Conservation (phyloP, 2,888 invertebrate species). For the Malthinus seriepunctatus region DNA sequence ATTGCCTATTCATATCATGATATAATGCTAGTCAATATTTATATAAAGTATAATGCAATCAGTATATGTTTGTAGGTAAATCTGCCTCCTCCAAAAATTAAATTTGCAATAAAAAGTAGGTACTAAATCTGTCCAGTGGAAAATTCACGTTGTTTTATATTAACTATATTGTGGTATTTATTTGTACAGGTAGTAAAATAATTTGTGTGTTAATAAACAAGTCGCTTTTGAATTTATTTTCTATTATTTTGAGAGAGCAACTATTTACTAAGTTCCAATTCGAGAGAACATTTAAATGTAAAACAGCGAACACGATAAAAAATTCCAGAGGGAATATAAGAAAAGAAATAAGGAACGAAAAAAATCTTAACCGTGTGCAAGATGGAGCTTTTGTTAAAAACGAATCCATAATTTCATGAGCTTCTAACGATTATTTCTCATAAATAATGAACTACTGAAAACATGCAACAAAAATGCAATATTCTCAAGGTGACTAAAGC, state of each 20-base stretch:
- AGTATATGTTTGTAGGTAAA: conserved; percentile 34
- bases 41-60: conserved; percentile 22
- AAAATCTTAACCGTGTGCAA: too few species aligned
- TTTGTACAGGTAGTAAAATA: conserved; percentile 56
- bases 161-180: conserved; percentile 45
- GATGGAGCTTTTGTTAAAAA: too few species aligned
- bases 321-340: too few species aligned
- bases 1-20: conserved; percentile 39
- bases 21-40: conserved; percentile 30
- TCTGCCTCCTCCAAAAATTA: conserved; percentile 38
- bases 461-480: too few species aligned
- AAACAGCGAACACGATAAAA: too few species aligned
- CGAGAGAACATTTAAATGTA: too few species aligned
- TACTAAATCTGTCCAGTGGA: conserved; percentile 54
- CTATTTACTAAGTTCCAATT: neutral
- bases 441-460: too few species aligned
- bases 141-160: conserved; percentile 54
- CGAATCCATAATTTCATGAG: too few species aligned
- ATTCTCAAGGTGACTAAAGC: too few species aligned
- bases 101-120: conserved; percentile 47
- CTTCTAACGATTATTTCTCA: too few species aligned
- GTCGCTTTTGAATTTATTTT: conserved; percentile 50
- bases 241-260: too few species aligned
- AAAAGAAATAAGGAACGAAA: too few species aligned
- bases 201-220: conserved; percentile 55